Conservation (phyloP, 2,888 invertebrate genomes). For the Thereva nobilitata region DNA sequence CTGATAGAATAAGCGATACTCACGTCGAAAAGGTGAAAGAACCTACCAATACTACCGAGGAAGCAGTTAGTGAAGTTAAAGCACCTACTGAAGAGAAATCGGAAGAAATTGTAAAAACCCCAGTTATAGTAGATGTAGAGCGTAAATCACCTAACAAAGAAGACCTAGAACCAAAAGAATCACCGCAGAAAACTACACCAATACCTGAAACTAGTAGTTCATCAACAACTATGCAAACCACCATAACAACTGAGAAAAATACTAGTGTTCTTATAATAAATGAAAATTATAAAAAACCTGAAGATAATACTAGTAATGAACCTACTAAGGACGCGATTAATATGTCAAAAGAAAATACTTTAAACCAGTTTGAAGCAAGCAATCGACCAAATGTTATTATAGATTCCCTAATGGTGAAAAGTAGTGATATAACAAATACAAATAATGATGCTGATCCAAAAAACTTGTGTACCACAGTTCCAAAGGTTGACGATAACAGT, state of each 20-base stretch:
- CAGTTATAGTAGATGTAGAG: too few species aligned
- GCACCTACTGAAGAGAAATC: not conserved
- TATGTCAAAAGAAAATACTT: too few species aligned
- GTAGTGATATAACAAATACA: slow-evolving; percentile 58
- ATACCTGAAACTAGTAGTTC: too few species aligned
- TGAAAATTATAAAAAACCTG: slow-evolving; percentile 40
- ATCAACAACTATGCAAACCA: not conserved
- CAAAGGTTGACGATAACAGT: slow-evolving; percentile 17
- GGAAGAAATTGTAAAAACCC: not conserved
- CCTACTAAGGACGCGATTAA: not conserved
- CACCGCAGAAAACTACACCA: too few species aligned
- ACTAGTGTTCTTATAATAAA: slow-evolving; percentile 41
- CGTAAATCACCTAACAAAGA: too few species aligned
- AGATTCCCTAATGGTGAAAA: slow-evolving; percentile 50
- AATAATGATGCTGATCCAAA: slow-evolving; percentile 46
- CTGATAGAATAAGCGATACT: not conserved
- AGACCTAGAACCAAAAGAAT: too few species aligned
- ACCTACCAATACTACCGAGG: not conserved
- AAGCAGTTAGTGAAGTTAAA: not conserved
- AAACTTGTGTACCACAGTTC: slow-evolving; percentile 1
- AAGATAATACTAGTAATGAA: not conserved
- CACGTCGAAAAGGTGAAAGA: not conserved
- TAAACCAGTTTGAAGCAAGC: not conserved
- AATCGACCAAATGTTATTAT: slow-evolving; percentile 44
- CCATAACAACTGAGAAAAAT: slow-evolving; percentile 2